Evolutionary conservation across 2,113 vertebrate species (phyloP).

Genomic region (Chrysemys picta): DNA sequence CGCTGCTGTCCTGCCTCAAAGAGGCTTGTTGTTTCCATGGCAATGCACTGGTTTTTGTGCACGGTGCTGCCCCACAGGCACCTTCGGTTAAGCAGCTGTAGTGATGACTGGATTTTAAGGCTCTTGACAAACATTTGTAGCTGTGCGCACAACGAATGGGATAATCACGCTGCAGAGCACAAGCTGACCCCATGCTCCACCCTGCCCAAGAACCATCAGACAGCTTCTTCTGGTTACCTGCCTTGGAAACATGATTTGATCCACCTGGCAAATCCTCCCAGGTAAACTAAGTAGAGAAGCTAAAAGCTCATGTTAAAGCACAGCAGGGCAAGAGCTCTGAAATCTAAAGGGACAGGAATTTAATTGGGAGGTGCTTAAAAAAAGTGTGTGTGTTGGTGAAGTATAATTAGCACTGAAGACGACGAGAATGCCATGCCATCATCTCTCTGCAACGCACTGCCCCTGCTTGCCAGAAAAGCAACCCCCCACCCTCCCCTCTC

Average conservation of each 20-base stretch:
- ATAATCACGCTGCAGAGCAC: accelerated
- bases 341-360: neutral
- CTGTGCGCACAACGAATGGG: neutral
- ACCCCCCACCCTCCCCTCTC: accelerated
- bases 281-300: neutral
- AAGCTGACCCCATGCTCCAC: accelerated
- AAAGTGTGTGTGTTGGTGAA: neutral
- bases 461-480: neutral
- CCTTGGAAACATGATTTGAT: accelerated
- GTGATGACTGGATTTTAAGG: neutral
- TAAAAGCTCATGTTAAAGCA: neutral
- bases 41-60: neutral
- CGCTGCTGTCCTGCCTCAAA: neutral
- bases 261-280: accelerated
- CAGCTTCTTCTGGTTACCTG: accelerated
- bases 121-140: neutral
- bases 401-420: neutral
- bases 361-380: neutral
- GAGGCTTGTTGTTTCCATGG: neutral
- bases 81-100: neutral
- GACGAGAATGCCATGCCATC: neutral
- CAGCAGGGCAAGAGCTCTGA: neutral
- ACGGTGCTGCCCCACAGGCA: neutral
- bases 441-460: neutral
- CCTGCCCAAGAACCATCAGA: neutral